phyloP scores from a whole-genome alignment of 2,797 vertebrate species.

The Acanthurus tractus region DNA sequence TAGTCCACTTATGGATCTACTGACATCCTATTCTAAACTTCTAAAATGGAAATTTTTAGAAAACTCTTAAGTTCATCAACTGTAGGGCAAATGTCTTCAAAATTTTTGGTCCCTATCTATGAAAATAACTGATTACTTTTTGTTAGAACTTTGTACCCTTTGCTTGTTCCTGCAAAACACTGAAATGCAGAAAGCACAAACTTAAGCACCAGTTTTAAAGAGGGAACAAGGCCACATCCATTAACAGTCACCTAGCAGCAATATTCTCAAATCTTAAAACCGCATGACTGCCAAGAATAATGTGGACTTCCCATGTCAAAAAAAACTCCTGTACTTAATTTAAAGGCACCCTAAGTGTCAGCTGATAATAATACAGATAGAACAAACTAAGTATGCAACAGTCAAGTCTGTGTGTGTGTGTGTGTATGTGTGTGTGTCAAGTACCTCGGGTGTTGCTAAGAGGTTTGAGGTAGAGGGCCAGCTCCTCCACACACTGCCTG shows the following conservation, averaged over 20 bases:
- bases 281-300: neutral
- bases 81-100: no score
- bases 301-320: neutral
- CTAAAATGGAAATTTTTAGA: no score
- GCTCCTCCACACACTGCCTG: slow-evolving; percentile 97
- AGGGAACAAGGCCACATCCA: slow-evolving; percentile 4
- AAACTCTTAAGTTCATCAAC: no score
- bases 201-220: neutral
- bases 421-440: neutral
- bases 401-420: no score
- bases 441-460: slow-evolving; percentile 97
- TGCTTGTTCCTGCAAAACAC: neutral
- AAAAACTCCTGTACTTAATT: neutral
- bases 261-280: slow-evolving; percentile 8
- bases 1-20: no score
- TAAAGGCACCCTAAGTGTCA: neutral
- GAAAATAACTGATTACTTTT: neutral
- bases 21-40: no score
- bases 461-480: slow-evolving; percentile 99
- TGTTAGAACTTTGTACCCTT: neutral
- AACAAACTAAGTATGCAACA: neutral
- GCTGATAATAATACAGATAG: neutral
- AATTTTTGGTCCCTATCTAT: no score
- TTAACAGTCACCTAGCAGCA: slow-evolving; percentile 12
- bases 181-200: neutral